phyloP scores from a whole-genome alignment of 2,888 invertebrate genomes.

The Drosophila pseudotalamancana region DNA sequence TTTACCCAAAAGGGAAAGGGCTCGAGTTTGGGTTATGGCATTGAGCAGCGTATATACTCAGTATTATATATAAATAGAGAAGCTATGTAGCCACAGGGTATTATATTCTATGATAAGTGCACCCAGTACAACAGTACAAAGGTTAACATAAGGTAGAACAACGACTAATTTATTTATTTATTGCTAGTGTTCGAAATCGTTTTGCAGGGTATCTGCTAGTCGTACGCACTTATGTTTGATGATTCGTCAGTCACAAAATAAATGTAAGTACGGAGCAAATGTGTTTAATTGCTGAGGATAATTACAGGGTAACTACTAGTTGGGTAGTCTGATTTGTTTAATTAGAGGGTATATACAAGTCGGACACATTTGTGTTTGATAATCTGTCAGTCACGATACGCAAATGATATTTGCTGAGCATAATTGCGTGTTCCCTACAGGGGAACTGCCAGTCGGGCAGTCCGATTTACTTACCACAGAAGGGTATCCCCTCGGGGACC shows the following conservation, averaged over 20 bases:
- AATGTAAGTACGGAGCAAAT: too few relatives aligned
- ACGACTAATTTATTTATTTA: neutral
- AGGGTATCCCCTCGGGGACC: constrained; percentile 96
- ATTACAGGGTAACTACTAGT: neutral
- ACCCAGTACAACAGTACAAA: too few relatives aligned
- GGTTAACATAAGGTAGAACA: too few relatives aligned
- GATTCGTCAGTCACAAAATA: too few relatives aligned
- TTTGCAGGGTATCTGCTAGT: neutral
- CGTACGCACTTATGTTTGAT: neutral
- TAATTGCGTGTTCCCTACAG: neutral
- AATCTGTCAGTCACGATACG: too few relatives aligned
- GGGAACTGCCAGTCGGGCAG: neutral
- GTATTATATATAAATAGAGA: too few relatives aligned
- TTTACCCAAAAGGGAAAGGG: neutral
- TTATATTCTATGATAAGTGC: too few relatives aligned
- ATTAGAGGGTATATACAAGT: neutral
- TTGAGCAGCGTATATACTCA: neutral
- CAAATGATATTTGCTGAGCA: neutral
- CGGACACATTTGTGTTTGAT: too few relatives aligned
- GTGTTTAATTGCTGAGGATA: too few relatives aligned
- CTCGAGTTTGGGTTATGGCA: neutral
- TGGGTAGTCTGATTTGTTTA: neutral
- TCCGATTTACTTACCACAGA: constrained; percentile 92
- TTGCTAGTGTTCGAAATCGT: neutral
- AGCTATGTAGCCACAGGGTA: too few relatives aligned